phyloP scores from a whole-genome alignment of 2,113 vertebrate genomes.

The Mungos mungo region DNA sequence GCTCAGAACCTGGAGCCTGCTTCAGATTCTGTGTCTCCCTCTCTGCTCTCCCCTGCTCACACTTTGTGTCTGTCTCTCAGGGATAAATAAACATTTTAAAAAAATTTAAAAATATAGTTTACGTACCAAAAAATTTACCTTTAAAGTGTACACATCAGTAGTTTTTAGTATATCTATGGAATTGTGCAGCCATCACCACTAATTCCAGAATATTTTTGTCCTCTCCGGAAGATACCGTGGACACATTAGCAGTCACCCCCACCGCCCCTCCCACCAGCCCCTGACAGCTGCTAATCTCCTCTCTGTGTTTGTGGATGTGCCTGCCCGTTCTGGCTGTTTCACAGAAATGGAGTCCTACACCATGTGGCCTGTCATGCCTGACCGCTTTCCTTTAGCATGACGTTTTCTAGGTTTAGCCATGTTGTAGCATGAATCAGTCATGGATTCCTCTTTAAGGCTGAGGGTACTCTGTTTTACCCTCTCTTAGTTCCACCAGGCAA shows the following conservation, averaged over 20 bases:
- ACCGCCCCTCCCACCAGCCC: too few relatives aligned
- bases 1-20: too few relatives aligned
- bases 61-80: too few relatives aligned
- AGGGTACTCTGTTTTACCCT: background rate
- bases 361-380: background rate
- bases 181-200: background rate
- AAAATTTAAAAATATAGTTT: background rate
- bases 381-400: background rate
- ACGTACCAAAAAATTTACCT: background rate
- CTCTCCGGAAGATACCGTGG: too few relatives aligned
- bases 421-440: background rate
- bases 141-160: background rate
- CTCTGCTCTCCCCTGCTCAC: too few relatives aligned
- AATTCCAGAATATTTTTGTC: background rate
- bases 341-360: fast-evolving
- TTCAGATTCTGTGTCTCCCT: too few relatives aligned
- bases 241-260: too few relatives aligned
- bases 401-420: background rate
- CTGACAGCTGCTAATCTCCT: fast-evolving
- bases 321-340: fast-evolving
- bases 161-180: background rate
- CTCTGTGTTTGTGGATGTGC: background rate
- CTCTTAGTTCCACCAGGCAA: background rate
- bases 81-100: background rate
- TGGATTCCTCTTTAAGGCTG: background rate